phyloP scores from a whole-genome alignment of 1,140 invertebrate species.

The Aphelinus atriplicis region DNA sequence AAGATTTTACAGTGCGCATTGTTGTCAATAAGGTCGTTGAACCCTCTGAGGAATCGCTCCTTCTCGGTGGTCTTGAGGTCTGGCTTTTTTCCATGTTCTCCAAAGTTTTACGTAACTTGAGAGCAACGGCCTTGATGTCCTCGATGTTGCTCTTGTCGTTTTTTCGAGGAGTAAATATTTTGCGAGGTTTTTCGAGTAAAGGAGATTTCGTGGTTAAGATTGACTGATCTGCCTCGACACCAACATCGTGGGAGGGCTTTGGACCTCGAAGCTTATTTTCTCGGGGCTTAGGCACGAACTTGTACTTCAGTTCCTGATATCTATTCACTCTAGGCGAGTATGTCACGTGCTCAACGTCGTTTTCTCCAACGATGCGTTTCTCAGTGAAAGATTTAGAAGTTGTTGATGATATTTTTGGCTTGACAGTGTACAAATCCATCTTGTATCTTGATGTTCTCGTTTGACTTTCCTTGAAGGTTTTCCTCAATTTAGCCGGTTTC shows the following conservation, averaged over 20 bases:
- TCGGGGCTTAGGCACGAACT: slow-evolving; percentile 9
- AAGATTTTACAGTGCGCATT: slow-evolving; percentile 31
- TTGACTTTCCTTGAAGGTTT: slow-evolving; percentile 13
- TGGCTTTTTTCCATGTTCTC: slow-evolving; percentile 31
- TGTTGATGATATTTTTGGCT: neutral
- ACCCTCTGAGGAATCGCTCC: slow-evolving; percentile 17
- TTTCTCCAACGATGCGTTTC: neutral
- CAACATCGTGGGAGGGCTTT: neutral
- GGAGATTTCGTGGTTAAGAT: slow-evolving; percentile 41
- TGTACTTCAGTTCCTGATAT: slow-evolving; percentile 25
- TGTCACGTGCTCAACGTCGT: neutral
- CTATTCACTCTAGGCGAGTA: neutral
- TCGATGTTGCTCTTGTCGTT: slow-evolving; percentile 46
- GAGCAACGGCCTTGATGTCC: slow-evolving; percentile 41
- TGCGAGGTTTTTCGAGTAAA: slow-evolving; percentile 40
- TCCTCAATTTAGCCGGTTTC: slow-evolving; percentile 18
- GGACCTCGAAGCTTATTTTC: slow-evolving; percentile 13
- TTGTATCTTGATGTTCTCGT: slow-evolving; percentile 30
- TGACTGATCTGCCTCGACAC: neutral
- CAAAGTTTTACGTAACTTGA: slow-evolving; percentile 38
- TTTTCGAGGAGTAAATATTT: slow-evolving; percentile 40
- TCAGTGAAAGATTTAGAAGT: neutral
- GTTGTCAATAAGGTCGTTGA: slow-evolving; percentile 41
- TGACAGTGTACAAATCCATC: neutral
- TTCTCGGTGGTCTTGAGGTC: neutral